Conservation (phyloP, 1,140 invertebrate genomes). For the Brachionus manjavacas region DNA sequence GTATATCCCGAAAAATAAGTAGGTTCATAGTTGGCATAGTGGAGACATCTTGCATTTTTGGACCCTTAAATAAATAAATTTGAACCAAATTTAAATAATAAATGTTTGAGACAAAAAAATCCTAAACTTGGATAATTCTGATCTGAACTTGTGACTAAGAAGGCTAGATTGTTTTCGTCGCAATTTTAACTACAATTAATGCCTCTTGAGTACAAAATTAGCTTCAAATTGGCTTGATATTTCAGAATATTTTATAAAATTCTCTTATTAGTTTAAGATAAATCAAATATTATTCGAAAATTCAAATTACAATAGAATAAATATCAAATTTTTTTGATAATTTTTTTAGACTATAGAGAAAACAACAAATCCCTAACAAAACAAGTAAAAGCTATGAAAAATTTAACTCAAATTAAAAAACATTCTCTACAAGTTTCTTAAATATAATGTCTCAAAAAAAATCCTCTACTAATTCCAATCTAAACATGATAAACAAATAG, state of each 20-base stretch:
- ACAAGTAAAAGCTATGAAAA: neutral
- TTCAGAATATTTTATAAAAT: neutral
- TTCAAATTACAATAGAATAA: neutral
- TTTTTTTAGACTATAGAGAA: neutral
- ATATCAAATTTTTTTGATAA: neutral
- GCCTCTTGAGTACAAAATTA: neutral
- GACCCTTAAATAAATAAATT: too few relatives aligned
- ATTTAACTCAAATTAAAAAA: neutral
- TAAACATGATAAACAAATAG: conserved; percentile 8
- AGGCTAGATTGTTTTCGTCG: too few relatives aligned
- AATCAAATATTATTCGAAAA: neutral
- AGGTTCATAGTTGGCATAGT: too few relatives aligned
- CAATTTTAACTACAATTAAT: neutral
- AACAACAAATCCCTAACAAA: neutral
- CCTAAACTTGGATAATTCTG: too few relatives aligned
- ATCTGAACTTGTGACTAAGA: too few relatives aligned
- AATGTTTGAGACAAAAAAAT: too few relatives aligned
- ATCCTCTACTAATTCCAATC: neutral
- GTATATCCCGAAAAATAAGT: too few relatives aligned
- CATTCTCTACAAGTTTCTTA: neutral
- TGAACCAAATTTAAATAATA: too few relatives aligned
- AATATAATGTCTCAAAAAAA: neutral
- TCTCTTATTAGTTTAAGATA: neutral
- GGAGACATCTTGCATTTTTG: too few relatives aligned
- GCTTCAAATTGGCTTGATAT: neutral